Evolutionary conservation across 2,113 vertebrate species (phyloP).

Genomic region (Hirundichthys speculiger): DNA sequence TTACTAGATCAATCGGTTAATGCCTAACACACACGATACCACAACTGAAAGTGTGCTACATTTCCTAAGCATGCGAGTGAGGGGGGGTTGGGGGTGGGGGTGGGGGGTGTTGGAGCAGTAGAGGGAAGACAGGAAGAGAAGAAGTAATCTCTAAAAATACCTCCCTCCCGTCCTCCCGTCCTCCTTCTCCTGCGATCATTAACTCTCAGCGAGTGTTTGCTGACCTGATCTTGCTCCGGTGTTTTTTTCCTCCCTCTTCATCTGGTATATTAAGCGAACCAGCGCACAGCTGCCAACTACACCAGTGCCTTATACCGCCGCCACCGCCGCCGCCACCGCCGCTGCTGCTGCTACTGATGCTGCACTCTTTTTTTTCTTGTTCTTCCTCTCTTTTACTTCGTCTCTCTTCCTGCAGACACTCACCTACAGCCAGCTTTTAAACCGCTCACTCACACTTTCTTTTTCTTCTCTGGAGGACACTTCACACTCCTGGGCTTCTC

Average conservation of each 20-base stretch:
- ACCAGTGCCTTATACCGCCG: constrained; percentile 41
- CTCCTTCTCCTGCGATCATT: constrained; percentile 51
- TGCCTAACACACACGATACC: not conserved
- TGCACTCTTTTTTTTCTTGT: not conserved
- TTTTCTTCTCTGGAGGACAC: constrained; percentile 19
- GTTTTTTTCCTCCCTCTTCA: not conserved
- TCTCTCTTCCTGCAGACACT: constrained; percentile 14
- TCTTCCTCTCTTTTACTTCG: constrained; percentile 7
- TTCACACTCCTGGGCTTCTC: constrained; percentile 25
- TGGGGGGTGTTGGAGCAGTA: not conserved
- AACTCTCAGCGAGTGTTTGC: constrained; percentile 6
- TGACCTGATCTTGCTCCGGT: constrained; percentile 30
- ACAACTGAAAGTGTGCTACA: constrained; percentile 28
- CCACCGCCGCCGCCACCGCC: no score
- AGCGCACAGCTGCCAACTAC: constrained; percentile 36
- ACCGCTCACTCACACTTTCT: constrained; percentile 31
- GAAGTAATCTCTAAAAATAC: constrained; percentile 65
- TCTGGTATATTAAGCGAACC: constrained; percentile 51
- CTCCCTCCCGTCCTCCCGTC: constrained; percentile 43
- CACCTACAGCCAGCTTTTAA: constrained; percentile 21
- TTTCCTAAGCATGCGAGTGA: constrained; percentile 18
- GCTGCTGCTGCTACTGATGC: no score
- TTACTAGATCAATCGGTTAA: no score
- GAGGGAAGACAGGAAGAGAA: constrained; percentile 1
- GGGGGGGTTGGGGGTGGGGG: no score